Base-by-base conservation (phyloP, 2,888 invertebrate species). In the Leptopterna dolabrata region DNA sequence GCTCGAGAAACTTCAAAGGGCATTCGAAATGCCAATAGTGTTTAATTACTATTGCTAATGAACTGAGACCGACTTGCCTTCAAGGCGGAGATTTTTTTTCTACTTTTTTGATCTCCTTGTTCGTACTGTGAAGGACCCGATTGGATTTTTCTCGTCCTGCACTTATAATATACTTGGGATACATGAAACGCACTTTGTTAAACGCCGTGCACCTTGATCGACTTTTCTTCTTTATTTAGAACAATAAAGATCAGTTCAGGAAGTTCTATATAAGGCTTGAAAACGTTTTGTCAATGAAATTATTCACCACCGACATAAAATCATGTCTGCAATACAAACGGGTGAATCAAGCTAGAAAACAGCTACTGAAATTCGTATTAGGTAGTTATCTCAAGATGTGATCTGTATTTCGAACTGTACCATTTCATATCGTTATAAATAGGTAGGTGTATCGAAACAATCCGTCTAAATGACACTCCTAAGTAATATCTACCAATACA, bases 21-120 rank as follows among this genome's bases (percentile, higher is more conserved):
- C 63, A 63, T 63, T 63, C 63, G 63, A 63, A 63, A 63, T 63
- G 63, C 63, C 63, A 63, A 63, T 63, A 63, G 63, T 63, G 63
- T 63, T 63, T 63, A 63, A 63, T 63, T 63, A 63, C 63, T 63
- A 63, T 63, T 63, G 63, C 63, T 63, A 63, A 63, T 63, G 63
- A 63, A 63, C 63, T 19, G 24, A 24, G 11, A 24, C 63, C 63
- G 63, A 63, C 63, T 63, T 63, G 63, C 63, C 63, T 63, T 63
- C 63, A 24, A 63, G 63, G 63, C 63, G 63, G 63, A 63, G 63
- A 63, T 9, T 11, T 63, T 63, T 63, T 63, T 63, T 63, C 63
- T 63, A 63, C 63, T 63, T 63, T 63, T 63, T 63, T 27, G 63
- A 63, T 19, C 63, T 63, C 63, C 63, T 63, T 63, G 63, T 63